Conservation (phyloP, 2,888 invertebrate genomes). For the Pseudolycoriella hygida region DNA sequence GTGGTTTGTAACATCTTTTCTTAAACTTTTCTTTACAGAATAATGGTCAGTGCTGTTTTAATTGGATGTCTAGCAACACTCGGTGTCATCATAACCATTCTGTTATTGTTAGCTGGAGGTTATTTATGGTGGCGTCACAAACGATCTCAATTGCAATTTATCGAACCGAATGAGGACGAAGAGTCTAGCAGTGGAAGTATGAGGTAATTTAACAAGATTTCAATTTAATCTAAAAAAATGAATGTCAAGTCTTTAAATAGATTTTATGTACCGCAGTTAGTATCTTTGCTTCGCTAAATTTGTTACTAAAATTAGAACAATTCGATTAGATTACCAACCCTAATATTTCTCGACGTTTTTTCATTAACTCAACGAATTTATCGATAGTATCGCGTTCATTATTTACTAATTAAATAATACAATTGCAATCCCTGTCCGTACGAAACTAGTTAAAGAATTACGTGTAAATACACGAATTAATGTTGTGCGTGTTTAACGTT, state of each 20-base stretch:
- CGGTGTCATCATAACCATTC: constrained; percentile 24
- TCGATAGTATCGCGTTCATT: too few species aligned
- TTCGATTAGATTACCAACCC: too few species aligned
- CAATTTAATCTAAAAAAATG: neutral
- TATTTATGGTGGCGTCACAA: constrained; percentile 30
- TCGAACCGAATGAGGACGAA: constrained; percentile 27
- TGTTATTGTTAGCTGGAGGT: constrained; percentile 26
- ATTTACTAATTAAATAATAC: too few species aligned
- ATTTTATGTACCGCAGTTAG: too few species aligned
- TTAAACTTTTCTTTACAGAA: neutral
- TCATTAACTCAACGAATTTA: too few species aligned
- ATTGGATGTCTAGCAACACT: constrained; percentile 26
- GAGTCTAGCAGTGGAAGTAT: constrained; percentile 25
- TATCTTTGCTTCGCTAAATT: neutral
- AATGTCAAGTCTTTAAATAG: too few species aligned
- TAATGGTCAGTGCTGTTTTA: constrained; percentile 24
- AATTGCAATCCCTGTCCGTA: too few species aligned
- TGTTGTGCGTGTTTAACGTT: too few species aligned
- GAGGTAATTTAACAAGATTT: constrained; percentile 17
- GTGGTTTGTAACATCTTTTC: neutral
- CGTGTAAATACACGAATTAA: too few species aligned
- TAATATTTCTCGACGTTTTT: too few species aligned
- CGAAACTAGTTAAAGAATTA: too few species aligned
- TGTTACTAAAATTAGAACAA: too few species aligned
- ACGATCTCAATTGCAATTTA: constrained; percentile 28